Conservation (phyloP, 2,113 vertebrate species). For the Zosterops japonicus region DNA sequence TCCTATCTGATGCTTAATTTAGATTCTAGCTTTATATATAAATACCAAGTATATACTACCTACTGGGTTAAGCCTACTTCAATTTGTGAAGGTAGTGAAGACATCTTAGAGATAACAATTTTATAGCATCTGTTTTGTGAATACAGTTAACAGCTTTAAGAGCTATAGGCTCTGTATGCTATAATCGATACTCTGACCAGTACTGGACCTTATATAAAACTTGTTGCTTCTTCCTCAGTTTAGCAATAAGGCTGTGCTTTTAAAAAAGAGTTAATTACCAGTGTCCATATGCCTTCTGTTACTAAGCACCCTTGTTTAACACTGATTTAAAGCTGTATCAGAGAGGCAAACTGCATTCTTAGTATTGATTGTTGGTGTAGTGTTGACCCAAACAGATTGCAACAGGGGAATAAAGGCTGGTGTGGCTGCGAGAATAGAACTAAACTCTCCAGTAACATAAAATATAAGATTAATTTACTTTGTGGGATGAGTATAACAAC, state of each 20-base stretch:
- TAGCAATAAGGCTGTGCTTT: neutral
- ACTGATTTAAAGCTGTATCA: neutral
- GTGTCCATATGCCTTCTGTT: neutral
- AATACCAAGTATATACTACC: neutral
- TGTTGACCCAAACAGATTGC: neutral
- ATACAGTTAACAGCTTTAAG: neutral
- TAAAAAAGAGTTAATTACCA: neutral
- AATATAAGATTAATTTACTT: neutral
- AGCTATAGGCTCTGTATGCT: neutral
- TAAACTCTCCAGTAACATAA: neutral
- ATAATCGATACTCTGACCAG: neutral
- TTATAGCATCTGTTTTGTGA: neutral
- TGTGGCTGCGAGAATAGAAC: neutral
- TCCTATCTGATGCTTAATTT: neutral
- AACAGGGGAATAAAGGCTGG: neutral
- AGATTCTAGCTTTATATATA: neutral
- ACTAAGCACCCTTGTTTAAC: neutral
- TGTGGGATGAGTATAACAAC: neutral
- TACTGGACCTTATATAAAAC: neutral
- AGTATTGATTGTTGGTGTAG: neutral
- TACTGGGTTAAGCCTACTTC: neutral
- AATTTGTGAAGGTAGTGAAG: neutral
- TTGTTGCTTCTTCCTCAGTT: neutral
- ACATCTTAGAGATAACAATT: neutral
- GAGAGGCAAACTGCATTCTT: neutral